A percentile compares a stretch with the other conserved stretches of the same genome.
These are phyloP conservation scores for Euzophera pinguis DNA, from an alignment of 2,888 invertebrate species.

Conservation along the genomic window DNA sequence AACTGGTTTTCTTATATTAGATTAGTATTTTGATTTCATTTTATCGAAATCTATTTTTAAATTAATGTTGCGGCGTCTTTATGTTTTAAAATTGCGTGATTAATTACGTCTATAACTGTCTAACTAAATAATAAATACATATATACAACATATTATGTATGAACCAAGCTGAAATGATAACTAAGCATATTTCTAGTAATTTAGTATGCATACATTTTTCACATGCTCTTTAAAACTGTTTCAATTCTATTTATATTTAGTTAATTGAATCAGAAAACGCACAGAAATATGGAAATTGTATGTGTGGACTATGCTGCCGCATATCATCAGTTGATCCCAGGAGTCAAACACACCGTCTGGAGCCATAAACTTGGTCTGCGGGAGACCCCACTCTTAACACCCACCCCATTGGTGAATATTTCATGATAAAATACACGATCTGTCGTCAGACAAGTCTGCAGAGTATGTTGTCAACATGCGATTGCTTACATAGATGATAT, in stretches of 20 bases:
- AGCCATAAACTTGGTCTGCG: constrained; percentile 33
- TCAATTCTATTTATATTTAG: too few species aligned
- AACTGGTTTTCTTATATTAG: background rate
- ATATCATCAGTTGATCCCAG: constrained; percentile 32
- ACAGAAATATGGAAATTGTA: background rate
- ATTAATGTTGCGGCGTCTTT: background rate
- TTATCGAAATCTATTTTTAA: too few species aligned
- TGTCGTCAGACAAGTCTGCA: constrained; percentile 28
- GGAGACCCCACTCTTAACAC: constrained; percentile 31
- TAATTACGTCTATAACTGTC: too few species aligned
- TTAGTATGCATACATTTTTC: too few species aligned
- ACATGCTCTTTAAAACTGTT: too few species aligned
- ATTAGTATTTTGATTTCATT: too few species aligned
- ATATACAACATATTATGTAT: too few species aligned
- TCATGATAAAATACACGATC: constrained; percentile 28
- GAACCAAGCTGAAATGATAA: too few species aligned
- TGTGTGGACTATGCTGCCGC: background rate
- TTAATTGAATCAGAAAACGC: background rate
- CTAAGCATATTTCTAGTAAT: too few species aligned
- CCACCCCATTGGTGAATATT: constrained; percentile 37
- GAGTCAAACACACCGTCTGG: constrained; percentile 39
- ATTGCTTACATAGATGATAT: background rate
- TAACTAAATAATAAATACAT: too few species aligned
- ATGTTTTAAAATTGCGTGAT: background rate
- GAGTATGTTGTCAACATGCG: constrained; percentile 21